These are phyloP conservation scores for Drosophila lacteicornis DNA, from an alignment of 1,140 invertebrate genomes.

Conservation along the genomic window DNA sequence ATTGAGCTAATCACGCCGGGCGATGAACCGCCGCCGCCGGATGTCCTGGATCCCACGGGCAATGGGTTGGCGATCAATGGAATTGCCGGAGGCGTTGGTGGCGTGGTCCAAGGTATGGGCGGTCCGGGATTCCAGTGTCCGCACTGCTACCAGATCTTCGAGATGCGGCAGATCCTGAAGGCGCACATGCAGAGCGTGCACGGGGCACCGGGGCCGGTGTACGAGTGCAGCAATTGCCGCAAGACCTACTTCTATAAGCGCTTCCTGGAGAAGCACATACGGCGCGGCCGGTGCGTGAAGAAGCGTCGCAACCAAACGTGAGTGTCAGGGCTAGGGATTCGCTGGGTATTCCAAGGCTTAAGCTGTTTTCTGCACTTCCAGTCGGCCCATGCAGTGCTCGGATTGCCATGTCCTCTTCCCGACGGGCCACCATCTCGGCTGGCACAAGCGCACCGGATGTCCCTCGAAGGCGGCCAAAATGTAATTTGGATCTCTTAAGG, in stretches of 20 bases:
- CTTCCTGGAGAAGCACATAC: conserved; percentile 81
- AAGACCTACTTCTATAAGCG: conserved; percentile 84
- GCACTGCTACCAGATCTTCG: conserved; percentile 77
- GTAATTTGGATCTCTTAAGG: conserved; percentile 26
- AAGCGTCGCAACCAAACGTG: conserved; percentile 83
- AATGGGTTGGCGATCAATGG: conserved; percentile 28
- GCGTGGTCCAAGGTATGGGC: conserved; percentile 13
- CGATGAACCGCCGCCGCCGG: conserved; percentile 51
- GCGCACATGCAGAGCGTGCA: conserved; percentile 83
- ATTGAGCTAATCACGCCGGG: conserved; percentile 79
- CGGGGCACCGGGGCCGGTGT: conserved; percentile 74
- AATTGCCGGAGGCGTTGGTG: neutral
- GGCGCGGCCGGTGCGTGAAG: conserved; percentile 83
- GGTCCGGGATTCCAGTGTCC: conserved; percentile 75
- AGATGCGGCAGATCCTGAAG: conserved; percentile 82
- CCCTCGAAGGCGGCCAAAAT: conserved; percentile 81
- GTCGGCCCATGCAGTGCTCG: conserved; percentile 83
- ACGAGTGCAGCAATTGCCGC: conserved; percentile 82
- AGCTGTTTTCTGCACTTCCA: conserved; percentile 1
- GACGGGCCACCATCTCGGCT: conserved; percentile 81
- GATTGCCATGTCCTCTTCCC: conserved; percentile 84
- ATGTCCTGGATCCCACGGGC: conserved; percentile 15
- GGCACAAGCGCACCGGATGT: conserved; percentile 84
- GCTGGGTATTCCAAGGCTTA: neutral
- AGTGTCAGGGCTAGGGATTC: conserved; percentile 13